Conservation (phyloP, 2,888 invertebrate species). For the Clunio marinus region DNA sequence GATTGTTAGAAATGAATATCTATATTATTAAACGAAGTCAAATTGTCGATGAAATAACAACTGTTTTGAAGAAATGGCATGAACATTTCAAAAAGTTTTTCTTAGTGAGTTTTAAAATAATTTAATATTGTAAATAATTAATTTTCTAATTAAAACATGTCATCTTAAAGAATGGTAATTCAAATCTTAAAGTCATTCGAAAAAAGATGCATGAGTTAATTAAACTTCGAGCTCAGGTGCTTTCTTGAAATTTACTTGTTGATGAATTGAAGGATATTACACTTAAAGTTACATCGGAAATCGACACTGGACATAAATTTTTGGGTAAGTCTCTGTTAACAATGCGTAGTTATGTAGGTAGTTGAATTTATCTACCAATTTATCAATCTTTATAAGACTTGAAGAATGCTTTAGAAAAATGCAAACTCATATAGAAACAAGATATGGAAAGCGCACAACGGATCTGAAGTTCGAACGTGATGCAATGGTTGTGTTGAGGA, state of each 20-base stretch:
- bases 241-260: constrained; percentile 81
- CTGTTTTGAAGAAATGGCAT: constrained; percentile 87
- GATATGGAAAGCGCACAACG: constrained; percentile 72
- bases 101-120: constrained; percentile 58
- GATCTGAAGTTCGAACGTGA: constrained; percentile 61
- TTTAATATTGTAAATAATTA: constrained; percentile 34
- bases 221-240: constrained; percentile 71
- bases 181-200: constrained; percentile 71
- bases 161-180: constrained; percentile 60
- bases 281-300: constrained; percentile 76
- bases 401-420: constrained; percentile 72
- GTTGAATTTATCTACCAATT: too few species aligned
- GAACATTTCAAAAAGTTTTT: constrained; percentile 78
- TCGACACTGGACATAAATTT: constrained; percentile 82
- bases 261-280: constrained; percentile 83
- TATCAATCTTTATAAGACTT: too few species aligned
- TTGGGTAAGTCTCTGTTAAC: too few species aligned
- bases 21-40: constrained; percentile 52
- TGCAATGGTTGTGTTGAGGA: constrained; percentile 57
- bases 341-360: too few species aligned
- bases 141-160: too few species aligned
- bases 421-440: constrained; percentile 71
- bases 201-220: constrained; percentile 80
- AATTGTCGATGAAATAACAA: constrained; percentile 83
- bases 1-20: constrained; percentile 49